Conservation (phyloP, 2,797 vertebrate genomes). For the Catamblyrhynchus diadema region DNA sequence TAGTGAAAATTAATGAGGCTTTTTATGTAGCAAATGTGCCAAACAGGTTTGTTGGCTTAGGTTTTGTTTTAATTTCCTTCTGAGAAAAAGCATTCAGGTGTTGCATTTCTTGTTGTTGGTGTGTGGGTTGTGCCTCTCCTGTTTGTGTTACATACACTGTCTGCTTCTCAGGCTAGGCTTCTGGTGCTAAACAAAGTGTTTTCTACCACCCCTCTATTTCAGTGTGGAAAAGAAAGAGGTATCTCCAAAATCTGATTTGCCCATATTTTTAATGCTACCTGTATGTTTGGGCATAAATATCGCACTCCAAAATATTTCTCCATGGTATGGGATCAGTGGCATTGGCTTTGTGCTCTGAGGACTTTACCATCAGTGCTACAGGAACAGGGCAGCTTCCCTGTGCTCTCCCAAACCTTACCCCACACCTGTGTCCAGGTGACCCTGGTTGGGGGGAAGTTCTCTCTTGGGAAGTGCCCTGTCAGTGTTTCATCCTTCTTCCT, state of each 20-base stretch:
- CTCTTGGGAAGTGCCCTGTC: neutral
- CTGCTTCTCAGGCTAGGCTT: neutral
- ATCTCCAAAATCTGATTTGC: neutral
- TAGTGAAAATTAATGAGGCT: neutral
- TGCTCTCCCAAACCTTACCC: neutral
- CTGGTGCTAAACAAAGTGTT: neutral
- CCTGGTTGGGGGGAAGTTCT: neutral
- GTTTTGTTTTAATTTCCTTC: neutral
- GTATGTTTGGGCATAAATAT: neutral
- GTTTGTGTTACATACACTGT: rapidly evolving
- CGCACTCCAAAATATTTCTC: neutral
- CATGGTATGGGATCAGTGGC: neutral
- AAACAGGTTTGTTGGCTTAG: neutral
- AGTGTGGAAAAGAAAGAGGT: neutral
- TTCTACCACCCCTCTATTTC: neutral
- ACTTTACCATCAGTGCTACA: neutral
- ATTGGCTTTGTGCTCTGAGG: neutral
- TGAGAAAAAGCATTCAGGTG: neutral
- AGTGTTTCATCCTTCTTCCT: neutral
- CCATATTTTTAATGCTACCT: neutral
- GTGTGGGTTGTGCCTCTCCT: neutral
- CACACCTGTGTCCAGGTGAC: neutral
- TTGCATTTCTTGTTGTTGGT: neutral
- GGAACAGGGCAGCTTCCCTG: neutral
- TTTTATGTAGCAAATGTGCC: neutral